These are phyloP conservation scores for Leptarthrus brevirostris DNA, from an alignment of 2,888 invertebrate species.

Conservation along the genomic window DNA sequence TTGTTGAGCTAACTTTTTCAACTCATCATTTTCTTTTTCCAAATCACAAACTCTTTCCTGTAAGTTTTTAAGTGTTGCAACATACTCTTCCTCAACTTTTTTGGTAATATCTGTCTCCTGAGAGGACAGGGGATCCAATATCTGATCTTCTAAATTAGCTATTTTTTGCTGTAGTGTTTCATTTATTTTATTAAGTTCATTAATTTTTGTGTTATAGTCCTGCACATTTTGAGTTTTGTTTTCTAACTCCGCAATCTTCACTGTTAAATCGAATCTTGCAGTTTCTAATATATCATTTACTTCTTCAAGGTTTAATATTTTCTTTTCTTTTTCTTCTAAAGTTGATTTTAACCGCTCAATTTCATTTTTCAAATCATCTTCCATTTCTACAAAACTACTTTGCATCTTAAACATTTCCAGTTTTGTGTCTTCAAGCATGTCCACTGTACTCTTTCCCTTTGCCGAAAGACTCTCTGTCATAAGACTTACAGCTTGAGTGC, in stretches of 20 bases:
- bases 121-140: slow-evolving; percentile 56
- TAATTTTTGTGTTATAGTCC: slow-evolving; percentile 59
- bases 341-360: slow-evolving; percentile 71
- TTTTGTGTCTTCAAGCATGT: slow-evolving; percentile 81
- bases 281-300: slow-evolving; percentile 70
- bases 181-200: slow-evolving; percentile 57
- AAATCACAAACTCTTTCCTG: slow-evolving; percentile 70
- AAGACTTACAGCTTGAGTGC: slow-evolving; percentile 81
- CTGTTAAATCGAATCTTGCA: slow-evolving; percentile 68
- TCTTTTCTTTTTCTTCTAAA: slow-evolving; percentile 71
- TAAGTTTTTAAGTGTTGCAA: slow-evolving; percentile 69
- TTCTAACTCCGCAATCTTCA: slow-evolving; percentile 68
- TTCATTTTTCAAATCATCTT: slow-evolving; percentile 78
- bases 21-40: slow-evolving; percentile 69
- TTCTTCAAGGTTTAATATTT: slow-evolving; percentile 70
- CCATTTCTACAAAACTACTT: slow-evolving; percentile 78
- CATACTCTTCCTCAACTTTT: slow-evolving; percentile 67
- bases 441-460: slow-evolving; percentile 75
- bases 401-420: slow-evolving; percentile 84
- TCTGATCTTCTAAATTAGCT: slow-evolving; percentile 64
- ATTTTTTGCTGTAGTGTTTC: slow-evolving; percentile 59
- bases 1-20: slow-evolving; percentile 68
- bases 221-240: slow-evolving; percentile 65
- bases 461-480: slow-evolving; percentile 77
- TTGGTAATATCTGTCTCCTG: slow-evolving; percentile 59